Evolutionary conservation across 2,888 invertebrate species (phyloP).

Genomic region (Agriopis leucophaearia): DNA sequence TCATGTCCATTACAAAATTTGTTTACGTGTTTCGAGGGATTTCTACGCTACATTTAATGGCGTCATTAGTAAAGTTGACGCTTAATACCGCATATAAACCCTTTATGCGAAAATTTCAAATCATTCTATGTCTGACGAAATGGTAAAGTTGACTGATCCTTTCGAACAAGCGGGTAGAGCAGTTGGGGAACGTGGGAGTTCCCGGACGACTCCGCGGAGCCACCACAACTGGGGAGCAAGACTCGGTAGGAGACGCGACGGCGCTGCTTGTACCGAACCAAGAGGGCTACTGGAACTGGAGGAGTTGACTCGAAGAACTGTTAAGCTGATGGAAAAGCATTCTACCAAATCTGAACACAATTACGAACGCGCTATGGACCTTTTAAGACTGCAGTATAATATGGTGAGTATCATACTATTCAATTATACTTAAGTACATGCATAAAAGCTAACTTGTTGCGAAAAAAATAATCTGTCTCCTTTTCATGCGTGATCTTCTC

Average conservation of each 20-base stretch:
- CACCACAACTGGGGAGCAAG: slow-evolving; percentile 59
- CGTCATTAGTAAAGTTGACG: slow-evolving; percentile 8
- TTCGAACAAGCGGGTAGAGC: slow-evolving; percentile 47
- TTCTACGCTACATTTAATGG: not conserved
- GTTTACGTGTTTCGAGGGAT: not conserved
- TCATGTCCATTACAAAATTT: not conserved
- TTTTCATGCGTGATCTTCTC: no score
- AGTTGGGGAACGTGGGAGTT: slow-evolving; percentile 39
- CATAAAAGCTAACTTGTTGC: no score
- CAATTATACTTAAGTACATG: no score
- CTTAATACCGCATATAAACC: slow-evolving; percentile 4
- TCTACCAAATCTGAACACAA: slow-evolving; percentile 49
- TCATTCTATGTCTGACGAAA: slow-evolving; percentile 34
- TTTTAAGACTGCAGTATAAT: slow-evolving; percentile 64
- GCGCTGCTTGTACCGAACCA: slow-evolving; percentile 49
- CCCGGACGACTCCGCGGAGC: slow-evolving; percentile 42
- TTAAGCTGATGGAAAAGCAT: slow-evolving; percentile 61
- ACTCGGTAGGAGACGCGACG: slow-evolving; percentile 47
- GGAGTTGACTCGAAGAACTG: slow-evolving; percentile 52
- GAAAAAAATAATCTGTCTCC: no score
- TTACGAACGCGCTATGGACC: slow-evolving; percentile 58
- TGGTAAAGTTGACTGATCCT: slow-evolving; percentile 61
- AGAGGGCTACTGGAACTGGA: slow-evolving; percentile 58
- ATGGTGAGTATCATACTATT: slow-evolving; percentile 52
- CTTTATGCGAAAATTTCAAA: not conserved